Percentiles rank a stretch among this genome's conserved stretches.
Evolutionary conservation across 2,888 invertebrate species (phyloP).

Genomic region (Cynaeus angustus): DNA sequence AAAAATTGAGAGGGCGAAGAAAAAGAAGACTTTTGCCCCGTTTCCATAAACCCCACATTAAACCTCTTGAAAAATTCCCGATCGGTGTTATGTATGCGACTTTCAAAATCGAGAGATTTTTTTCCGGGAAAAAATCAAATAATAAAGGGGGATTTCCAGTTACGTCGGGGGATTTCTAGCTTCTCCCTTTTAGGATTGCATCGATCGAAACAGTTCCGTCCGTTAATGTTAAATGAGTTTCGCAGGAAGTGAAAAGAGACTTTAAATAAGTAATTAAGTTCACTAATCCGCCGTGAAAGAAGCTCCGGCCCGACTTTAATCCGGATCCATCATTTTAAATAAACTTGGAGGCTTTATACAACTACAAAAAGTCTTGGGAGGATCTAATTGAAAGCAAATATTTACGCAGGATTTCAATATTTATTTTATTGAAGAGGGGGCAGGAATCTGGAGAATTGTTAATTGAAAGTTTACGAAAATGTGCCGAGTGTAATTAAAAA

Average conservation of each 20-base stretch:
- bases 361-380: slow-evolving; percentile 38
- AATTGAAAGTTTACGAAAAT: slow-evolving; percentile 21
- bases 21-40: slow-evolving; percentile 1
- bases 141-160: slow-evolving; percentile 31
- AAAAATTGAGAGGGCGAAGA: slow-evolving; percentile 13
- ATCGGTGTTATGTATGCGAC: neutral
- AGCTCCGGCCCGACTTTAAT: slow-evolving; percentile 50
- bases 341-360: slow-evolving; percentile 40
- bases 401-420: slow-evolving; percentile 52
- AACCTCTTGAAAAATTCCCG: slow-evolving; percentile 13
- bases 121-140: slow-evolving; percentile 17
- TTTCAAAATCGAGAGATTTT: neutral
- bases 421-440: slow-evolving; percentile 36
- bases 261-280: slow-evolving; percentile 58
- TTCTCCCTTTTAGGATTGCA: slow-evolving; percentile 10
- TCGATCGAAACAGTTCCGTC: slow-evolving; percentile 33
- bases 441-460: slow-evolving; percentile 11
- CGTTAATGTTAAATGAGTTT: slow-evolving; percentile 49
- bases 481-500: slow-evolving; percentile 27
- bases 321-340: slow-evolving; percentile 47
- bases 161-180: slow-evolving; percentile 13
- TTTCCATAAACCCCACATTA: slow-evolving; percentile 4
- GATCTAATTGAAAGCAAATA: slow-evolving; percentile 58
- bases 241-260: slow-evolving; percentile 53
- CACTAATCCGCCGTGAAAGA: slow-evolving; percentile 56